Base-by-base conservation (phyloP, 2,797 vertebrate genomes). In the Tenualosa thibaudeaui region DNA sequence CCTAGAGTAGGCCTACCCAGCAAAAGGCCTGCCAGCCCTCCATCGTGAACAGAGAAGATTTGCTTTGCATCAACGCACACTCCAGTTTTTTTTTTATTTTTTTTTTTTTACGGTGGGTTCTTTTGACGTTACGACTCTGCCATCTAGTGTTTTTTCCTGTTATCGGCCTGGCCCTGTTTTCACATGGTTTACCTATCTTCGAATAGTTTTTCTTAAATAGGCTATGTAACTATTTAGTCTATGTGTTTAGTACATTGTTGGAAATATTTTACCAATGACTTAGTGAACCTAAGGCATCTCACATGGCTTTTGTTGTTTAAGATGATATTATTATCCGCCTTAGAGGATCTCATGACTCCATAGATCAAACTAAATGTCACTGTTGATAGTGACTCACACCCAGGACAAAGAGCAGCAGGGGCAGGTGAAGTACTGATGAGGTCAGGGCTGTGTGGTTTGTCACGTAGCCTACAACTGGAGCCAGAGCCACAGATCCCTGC, bases 381-480 rank as follows among this genome's bases (percentile, higher is more conserved):
- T 17, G 71, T 78, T 78, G 71, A 78, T 78, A 78, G 40, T 19
- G 15, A 7, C 40, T 37, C 40, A 40, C 71, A 78, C 71, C 71
- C 71, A 22, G 71, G 71, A 78, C 71, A 78, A 78, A 43, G 71
- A 43, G 71, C 71, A 78, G 40, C 71, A 46, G 71, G 71, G 1
- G 71, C 71, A 78, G 71, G 71, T 78, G 71, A 46, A 17, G 71
- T 17, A 19, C 5, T 9, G 83, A 93, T 91, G 87, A 88, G 87
- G 93, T 93, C 90, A 91, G 84, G 88, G 88, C 89, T 46, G 50
- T 93, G 91, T 62, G 87, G 86, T 87, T 68, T 78, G 17, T 78
- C 71, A 78, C 71, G 71, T 78, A 83, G 50, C 50, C 50, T 49
- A 49, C 46, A 49, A 49, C 4, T 51, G 10, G 50, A 51, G 7